A percentile compares a stretch with the other conserved stretches of the same genome.
These are phyloP conservation scores for Gymnosoma rotundatum DNA, from an alignment of 2,888 invertebrate genomes.

Conservation along the genomic window DNA sequence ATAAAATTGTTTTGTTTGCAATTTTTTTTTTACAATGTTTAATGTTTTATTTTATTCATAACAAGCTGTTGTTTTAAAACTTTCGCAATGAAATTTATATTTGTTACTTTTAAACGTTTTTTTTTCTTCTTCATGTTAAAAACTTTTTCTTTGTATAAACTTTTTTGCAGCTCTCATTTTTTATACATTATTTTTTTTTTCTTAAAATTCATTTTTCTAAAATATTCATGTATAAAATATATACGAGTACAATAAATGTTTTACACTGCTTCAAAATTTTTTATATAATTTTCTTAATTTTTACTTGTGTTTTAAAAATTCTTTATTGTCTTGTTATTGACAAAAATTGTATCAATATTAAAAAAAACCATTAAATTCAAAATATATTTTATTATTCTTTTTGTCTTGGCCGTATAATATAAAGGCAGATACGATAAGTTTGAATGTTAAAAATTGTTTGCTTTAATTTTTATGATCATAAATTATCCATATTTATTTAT, in stretches of 20 bases:
- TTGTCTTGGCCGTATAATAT: no score
- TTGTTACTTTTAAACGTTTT: conserved; percentile 39
- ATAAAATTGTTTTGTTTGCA: no score
- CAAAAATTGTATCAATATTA: no score
- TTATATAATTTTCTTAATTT: neutral
- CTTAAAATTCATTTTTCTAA: neutral
- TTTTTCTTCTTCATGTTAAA: conserved; percentile 8
- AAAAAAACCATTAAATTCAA: no score
- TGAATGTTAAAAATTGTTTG: no score
- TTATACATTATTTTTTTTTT: neutral
- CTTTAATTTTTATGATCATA: no score
- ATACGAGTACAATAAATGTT: neutral
- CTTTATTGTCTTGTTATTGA: no score
- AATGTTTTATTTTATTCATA: conserved; percentile 38
- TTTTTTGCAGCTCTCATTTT: conserved; percentile 13
- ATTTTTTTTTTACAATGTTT: neutral
- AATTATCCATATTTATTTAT: no score
- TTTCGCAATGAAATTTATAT: conserved; percentile 68
- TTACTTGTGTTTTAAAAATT: no score
- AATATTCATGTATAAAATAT: neutral
- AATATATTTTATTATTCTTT: no score
- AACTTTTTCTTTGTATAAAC: conserved; percentile 37
- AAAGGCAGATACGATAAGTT: no score
- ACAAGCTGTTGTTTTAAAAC: conserved; percentile 59
- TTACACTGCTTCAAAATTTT: conserved; percentile 35